Conservation (phyloP, 2,888 invertebrate genomes). For the Neocrepidodera transversa region DNA sequence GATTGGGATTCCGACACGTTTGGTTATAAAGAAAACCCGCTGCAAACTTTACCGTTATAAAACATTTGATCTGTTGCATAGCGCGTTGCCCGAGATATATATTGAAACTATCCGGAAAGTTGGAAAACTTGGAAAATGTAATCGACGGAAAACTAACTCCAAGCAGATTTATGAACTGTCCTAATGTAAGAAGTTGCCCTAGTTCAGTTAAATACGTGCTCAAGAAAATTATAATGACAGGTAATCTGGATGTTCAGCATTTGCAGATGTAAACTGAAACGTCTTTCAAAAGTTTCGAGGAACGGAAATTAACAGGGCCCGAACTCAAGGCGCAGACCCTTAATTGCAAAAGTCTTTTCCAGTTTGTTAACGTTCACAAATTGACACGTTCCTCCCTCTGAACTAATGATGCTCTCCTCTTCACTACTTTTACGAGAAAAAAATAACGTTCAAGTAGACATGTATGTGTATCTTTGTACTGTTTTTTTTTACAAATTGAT, state of each 20-base stretch:
- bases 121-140: conserved; percentile 42
- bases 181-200: conserved; percentile 49
- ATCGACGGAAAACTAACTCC: conserved; percentile 46
- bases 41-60: conserved; percentile 34
- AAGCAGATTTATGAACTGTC: conserved; percentile 49
- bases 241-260: conserved; percentile 49
- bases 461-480: neutral
- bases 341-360: conserved; percentile 60
- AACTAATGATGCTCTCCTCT: conserved; percentile 13
- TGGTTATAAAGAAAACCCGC: neutral
- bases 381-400: conserved; percentile 54
- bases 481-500: neutral
- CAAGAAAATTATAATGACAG: conserved; percentile 52
- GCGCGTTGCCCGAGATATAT: conserved; percentile 30
- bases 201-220: conserved; percentile 50
- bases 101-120: conserved; percentile 39
- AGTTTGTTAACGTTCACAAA: conserved; percentile 59
- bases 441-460: neutral
- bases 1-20: conserved; percentile 1
- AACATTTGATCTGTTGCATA: conserved; percentile 42
- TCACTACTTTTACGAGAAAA: neutral
- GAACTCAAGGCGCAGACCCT: conserved; percentile 49
- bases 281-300: conserved; percentile 41
- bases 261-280: conserved; percentile 48
- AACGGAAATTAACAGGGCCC: conserved; percentile 50